A percentile compares a stretch with the other conserved stretches of the same genome.
Conservation (phyloP, 2,113 vertebrate genomes). For the Sapayoa aenigma region DNA sequence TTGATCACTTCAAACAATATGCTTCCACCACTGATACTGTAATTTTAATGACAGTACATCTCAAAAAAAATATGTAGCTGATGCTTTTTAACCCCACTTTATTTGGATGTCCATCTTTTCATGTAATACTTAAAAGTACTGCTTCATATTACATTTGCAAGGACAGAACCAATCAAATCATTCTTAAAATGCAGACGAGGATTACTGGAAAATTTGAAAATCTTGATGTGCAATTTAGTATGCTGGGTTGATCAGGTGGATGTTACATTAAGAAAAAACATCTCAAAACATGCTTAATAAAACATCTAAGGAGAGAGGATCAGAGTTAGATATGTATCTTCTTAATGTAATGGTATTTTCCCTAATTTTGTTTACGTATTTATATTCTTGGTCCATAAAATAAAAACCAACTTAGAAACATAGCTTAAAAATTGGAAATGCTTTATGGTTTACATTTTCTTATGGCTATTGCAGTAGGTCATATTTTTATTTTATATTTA, state of each 20-base stretch:
- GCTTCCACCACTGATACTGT: background rate
- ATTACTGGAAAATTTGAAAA: background rate
- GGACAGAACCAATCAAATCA: background rate
- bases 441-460: background rate
- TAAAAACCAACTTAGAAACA: constrained; percentile 36
- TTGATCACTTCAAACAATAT: background rate
- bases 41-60: background rate
- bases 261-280: background rate
- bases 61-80: background rate
- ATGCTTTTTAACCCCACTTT: background rate
- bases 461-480: background rate
- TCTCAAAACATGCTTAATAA: background rate
- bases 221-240: background rate
- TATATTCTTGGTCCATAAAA: constrained; percentile 34
- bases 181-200: background rate
- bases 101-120: background rate
- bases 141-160: background rate
- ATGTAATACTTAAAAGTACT: accelerated
- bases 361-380: constrained; percentile 31
- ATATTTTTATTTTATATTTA: background rate
- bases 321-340: background rate
- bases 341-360: constrained; percentile 8
- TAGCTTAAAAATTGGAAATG: constrained; percentile 22
- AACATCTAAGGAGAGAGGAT: background rate
- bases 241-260: background rate